A percentile compares a stretch with the other conserved stretches of the same genome.
phyloP scores from a whole-genome alignment of 1,140 invertebrate genomes.

The Armadillidium nasatum region DNA sequence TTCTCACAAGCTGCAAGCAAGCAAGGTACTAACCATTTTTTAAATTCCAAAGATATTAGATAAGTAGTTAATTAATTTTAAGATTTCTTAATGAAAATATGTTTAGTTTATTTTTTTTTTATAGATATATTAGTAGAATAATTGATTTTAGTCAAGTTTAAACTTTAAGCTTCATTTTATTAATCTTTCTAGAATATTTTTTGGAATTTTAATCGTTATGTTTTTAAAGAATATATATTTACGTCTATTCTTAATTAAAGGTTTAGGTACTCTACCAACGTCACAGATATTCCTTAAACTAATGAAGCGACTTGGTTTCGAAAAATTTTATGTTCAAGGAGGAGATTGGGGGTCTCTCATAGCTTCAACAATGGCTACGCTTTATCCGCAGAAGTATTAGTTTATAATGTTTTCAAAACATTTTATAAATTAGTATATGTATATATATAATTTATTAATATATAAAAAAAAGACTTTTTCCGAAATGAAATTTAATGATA shows the following conservation, averaged over 20 bases:
- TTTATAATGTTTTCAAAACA: too few relatives aligned
- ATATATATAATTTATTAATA: too few relatives aligned
- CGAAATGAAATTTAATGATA: conserved; percentile 46
- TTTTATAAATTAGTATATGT: too few relatives aligned
- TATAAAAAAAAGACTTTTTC: too few relatives aligned
- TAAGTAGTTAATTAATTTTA: too few relatives aligned
- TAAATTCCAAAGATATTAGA: too few relatives aligned
- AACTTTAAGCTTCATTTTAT: neutral
- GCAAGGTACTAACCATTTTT: conserved; percentile 26
- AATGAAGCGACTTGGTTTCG: conserved; percentile 70
- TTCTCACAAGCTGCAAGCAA: conserved; percentile 66
- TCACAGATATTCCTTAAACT: conserved; percentile 72
- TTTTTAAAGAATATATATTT: conserved; percentile 24
- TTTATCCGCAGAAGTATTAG: conserved; percentile 60
- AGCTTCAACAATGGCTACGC: conserved; percentile 56
- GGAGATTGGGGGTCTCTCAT: conserved; percentile 76
- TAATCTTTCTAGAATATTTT: conserved; percentile 1
- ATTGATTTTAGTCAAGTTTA: neutral
- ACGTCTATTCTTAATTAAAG: conserved; percentile 28
- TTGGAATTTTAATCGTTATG: conserved; percentile 51
- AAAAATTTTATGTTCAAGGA: conserved; percentile 75
- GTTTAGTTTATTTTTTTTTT: neutral
- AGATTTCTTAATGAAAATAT: too few relatives aligned
- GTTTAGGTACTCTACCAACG: conserved; percentile 57
- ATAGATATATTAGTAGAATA: neutral